Evolutionary conservation across 2,888 invertebrate species (phyloP), one percentile per base, ranked within the genome.

Genomic region (Gryllus longicercus): DNA sequence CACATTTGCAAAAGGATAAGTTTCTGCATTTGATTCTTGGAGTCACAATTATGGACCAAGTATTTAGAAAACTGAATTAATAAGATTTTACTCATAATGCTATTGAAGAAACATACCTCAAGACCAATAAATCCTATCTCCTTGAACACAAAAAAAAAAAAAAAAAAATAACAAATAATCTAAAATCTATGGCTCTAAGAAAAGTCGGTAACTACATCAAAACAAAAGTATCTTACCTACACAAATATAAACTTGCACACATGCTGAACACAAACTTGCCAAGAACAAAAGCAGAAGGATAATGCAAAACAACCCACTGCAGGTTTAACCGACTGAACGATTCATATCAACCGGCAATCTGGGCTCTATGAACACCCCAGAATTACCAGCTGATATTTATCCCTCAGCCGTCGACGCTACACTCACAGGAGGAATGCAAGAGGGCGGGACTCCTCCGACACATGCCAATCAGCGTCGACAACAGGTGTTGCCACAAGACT

Each of bases 301-400:
- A 63, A n/a, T 63, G n/a, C 63, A 63, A 63, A 63, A 63, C 63
- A 63, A 63, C 63, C 63, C 14, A 63, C n/a, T 63, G 14, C 16
- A 14, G n/a, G 63, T 18, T 63, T 63, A 14, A 63, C n/a, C 63
- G 63, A 63, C 63, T 63, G 63, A 81, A 79, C 79, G 81, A 89
- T 90, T 88, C 87, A 95, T 95, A 96, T 92, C 95, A 95, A 92
- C 92, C 91, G 92, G 93, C 92, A 95, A 92, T 91, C 95, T 95
- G 95, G 93, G 93, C 85, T 85, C 88, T 86, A 85, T 82, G 83
- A 82, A 86, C 86, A 90, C 91, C 94, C 95, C 95, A 95, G 95
- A 96, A 96, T 97, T 97, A 97, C 96, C 96, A 96, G 96, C 96
- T 97, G 97, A 97, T 97, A 97, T 97, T 97, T 95, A 91, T 90